Conservation (phyloP, 1,140 invertebrate genomes). For the Drosophila athabasca region DNA sequence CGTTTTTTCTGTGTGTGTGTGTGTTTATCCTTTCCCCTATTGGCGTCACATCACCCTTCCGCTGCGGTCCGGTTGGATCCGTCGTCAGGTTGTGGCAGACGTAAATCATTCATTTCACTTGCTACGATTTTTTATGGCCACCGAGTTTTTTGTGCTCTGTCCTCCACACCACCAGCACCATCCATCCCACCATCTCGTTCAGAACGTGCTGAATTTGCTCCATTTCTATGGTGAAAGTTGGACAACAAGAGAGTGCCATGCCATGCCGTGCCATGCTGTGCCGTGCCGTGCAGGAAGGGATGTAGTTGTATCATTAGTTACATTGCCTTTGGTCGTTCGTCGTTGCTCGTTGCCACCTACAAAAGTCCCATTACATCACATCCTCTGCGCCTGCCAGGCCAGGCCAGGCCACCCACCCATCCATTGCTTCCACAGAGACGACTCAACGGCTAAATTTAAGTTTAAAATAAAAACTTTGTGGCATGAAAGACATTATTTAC, state of each 20-base stretch:
- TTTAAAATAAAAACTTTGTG: constrained; percentile 77
- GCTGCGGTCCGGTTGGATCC: not conserved
- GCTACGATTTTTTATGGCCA: constrained; percentile 44
- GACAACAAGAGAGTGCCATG: constrained; percentile 58
- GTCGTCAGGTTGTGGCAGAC: constrained; percentile 29
- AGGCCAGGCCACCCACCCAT: not conserved
- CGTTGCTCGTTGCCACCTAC: not conserved
- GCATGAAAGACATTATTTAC: constrained; percentile 74
- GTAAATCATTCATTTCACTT: constrained; percentile 58
- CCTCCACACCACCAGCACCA: not conserved
- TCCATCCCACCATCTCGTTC: constrained; percentile 10
- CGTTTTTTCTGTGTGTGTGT: not conserved
- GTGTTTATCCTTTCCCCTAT: constrained; percentile 10
- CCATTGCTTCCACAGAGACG: constrained; percentile 6
- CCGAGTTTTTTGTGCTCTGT: constrained; percentile 17
- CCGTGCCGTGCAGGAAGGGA: too few relatives aligned
- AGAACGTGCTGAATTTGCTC: constrained; percentile 78
- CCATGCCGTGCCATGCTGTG: not conserved
- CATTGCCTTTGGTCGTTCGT: constrained; percentile 29
- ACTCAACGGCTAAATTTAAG: constrained; percentile 70
- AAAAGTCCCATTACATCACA: constrained; percentile 2
- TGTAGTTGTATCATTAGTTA: constrained; percentile 68
- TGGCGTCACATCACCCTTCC: constrained; percentile 5
- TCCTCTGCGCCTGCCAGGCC: not conserved
- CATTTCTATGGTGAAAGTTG: constrained; percentile 66